Base-by-base conservation (phyloP, 2,888 invertebrate species). In the Antheraea yamamai region DNA sequence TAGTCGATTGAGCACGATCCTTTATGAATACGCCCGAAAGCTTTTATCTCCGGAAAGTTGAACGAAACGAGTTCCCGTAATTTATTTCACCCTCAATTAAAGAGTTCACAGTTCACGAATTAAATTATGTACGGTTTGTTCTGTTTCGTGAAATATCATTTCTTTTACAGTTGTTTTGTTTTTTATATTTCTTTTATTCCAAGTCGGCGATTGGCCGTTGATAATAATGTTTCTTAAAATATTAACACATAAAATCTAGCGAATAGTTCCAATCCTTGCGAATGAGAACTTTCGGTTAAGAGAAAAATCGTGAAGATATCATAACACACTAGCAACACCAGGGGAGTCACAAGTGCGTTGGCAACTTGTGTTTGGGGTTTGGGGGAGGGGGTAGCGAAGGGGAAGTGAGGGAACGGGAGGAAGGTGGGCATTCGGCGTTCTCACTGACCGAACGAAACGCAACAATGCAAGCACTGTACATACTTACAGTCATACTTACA, bases 21-120 rank as follows among this genome's bases (percentile, higher is more conserved):
- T 70, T 70, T 70, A 70, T 39, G 39, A 70, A 70, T 39, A 39
- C 70, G 70, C 10, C 39, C 20, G 39, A 70, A 70, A 70, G 39
- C 39, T 70, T 70, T 70, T 70, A 70, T 70, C 70, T 8, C 70
- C 39, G 70, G 70, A 70, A 66, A 66, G 64, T 66, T 66, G 64
- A 66, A 30, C 64, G 30, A 66, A 70, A 70, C 70, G 70, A 70
- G 39, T 35, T 39, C 39, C 39, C 70, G 70, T 39, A 75, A 75
- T 72, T 72, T 75, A 61, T 75, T 75, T 72, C 74, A 70, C 71
- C 72, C 74, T 47, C 74, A 75, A 75, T 75, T 75, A 75, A 75
- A 71, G 74, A 75, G 74, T 75, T 75, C 74, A 39, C 70, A 39
- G 39, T 39, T 70, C 39, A 70, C 26, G 68, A 70, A 70, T 70